Conservation (phyloP, 2,888 invertebrate genomes). For the Cerceris rybyensis region DNA sequence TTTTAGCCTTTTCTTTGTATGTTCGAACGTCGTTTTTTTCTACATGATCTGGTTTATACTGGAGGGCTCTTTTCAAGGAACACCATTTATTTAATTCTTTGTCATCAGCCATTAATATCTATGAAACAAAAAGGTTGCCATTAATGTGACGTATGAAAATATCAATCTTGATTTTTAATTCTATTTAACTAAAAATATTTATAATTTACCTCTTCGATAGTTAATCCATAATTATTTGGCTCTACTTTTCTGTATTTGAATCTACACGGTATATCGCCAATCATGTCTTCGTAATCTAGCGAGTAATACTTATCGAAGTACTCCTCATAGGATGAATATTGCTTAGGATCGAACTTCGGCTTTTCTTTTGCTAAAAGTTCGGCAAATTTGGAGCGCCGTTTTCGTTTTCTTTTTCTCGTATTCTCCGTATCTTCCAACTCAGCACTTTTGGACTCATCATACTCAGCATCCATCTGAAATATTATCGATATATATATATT, state of each 20-base stretch:
- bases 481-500: not conserved
- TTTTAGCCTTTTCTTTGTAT: conserved; percentile 89
- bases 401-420: conserved; percentile 85
- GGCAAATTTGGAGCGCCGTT: conserved; percentile 89
- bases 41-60: conserved; percentile 88
- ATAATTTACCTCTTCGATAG: conserved; percentile 91
- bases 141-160: conserved; percentile 1
- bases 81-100: conserved; percentile 98
- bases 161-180: conserved; percentile 1
- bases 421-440: conserved; percentile 84
- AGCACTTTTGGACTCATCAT: conserved; percentile 84
- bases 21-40: conserved; percentile 91
- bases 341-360: conserved; percentile 91
- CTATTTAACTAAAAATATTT: not conserved
- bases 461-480: conserved; percentile 94
- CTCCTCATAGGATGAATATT: conserved; percentile 89
- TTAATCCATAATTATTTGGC: conserved; percentile 95
- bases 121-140: conserved; percentile 42
- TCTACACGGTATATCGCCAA: conserved; percentile 94
- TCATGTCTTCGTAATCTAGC: conserved; percentile 97
- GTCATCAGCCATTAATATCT: conserved; percentile 96
- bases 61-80: conserved; percentile 93
- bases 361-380: conserved; percentile 89
- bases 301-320: conserved; percentile 98
- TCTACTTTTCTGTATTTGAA: conserved; percentile 96